These are phyloP conservation scores for Cisticola juncidis DNA, from an alignment of 2,113 vertebrate genomes.

Conservation along the genomic window DNA sequence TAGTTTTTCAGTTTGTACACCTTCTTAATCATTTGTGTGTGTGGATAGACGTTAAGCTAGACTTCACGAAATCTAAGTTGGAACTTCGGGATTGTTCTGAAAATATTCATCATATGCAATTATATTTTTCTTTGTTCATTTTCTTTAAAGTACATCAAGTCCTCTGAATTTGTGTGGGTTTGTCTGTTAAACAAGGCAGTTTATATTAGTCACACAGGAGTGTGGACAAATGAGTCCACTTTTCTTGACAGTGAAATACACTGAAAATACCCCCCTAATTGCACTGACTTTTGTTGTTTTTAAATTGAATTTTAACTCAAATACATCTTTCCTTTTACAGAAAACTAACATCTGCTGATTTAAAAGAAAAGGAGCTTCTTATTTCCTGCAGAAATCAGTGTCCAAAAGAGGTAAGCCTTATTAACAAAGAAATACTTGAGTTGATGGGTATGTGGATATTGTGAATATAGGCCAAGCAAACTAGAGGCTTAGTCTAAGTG, in stretches of 20 bases:
- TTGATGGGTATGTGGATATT: neutral
- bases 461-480: neutral
- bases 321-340: conserved; percentile 62
- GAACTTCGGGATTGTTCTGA: neutral
- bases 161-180: neutral
- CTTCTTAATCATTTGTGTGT: neutral
- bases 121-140: neutral
- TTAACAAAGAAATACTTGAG: neutral
- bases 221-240: neutral
- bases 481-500: neutral
- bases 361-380: conserved; percentile 76
- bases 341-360: conserved; percentile 79
- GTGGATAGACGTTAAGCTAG: neutral
- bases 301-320: neutral
- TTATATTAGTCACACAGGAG: neutral
- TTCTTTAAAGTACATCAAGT: neutral
- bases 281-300: neutral
- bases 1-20: neutral
- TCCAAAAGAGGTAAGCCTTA: conserved; percentile 88
- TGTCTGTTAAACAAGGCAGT: neutral
- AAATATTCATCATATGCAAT: neutral
- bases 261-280: neutral
- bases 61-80: neutral
- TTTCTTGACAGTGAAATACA: neutral
- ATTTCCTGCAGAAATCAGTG: conserved; percentile 94